Conservation (phyloP, 2,888 invertebrate genomes). For the Ormyrus rosae region DNA sequence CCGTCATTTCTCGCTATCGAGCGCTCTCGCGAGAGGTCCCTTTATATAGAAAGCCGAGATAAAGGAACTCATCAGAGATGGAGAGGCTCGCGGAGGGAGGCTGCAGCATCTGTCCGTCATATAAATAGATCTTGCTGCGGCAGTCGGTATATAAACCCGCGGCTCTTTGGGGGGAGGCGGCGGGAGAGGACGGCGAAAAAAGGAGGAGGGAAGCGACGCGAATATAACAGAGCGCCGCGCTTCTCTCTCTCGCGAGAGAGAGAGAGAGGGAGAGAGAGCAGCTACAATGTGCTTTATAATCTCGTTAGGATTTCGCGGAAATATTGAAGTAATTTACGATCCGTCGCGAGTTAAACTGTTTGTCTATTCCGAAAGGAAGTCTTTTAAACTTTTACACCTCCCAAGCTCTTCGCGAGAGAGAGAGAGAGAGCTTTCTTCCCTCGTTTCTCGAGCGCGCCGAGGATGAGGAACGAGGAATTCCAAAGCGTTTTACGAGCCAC, state of each 20-base stretch:
- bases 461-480: constrained; percentile 22
- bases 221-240: constrained; percentile 5
- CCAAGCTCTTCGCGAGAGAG: not conserved
- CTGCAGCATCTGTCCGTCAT: constrained; percentile 59
- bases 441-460: too few relatives aligned
- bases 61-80: too few relatives aligned
- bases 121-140: constrained; percentile 69
- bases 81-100: too few relatives aligned
- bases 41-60: too few relatives aligned
- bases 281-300: constrained; percentile 74
- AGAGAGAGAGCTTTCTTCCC: too few relatives aligned
- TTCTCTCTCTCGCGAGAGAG: not conserved
- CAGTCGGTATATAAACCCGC: constrained; percentile 45
- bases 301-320: constrained; percentile 76
- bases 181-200: constrained; percentile 33
- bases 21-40: too few relatives aligned
- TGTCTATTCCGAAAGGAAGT: constrained; percentile 52
- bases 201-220: constrained; percentile 31
- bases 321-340: constrained; percentile 75
- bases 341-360: constrained; percentile 65
- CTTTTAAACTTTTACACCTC: constrained; percentile 48
- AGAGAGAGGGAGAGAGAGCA: constrained; percentile 11
- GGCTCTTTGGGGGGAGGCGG: not conserved
- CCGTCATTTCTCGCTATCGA: too few relatives aligned
- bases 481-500: constrained; percentile 45